phyloP scores from a whole-genome alignment of 2,888 invertebrate species.

The Standfussiana lucernea region DNA sequence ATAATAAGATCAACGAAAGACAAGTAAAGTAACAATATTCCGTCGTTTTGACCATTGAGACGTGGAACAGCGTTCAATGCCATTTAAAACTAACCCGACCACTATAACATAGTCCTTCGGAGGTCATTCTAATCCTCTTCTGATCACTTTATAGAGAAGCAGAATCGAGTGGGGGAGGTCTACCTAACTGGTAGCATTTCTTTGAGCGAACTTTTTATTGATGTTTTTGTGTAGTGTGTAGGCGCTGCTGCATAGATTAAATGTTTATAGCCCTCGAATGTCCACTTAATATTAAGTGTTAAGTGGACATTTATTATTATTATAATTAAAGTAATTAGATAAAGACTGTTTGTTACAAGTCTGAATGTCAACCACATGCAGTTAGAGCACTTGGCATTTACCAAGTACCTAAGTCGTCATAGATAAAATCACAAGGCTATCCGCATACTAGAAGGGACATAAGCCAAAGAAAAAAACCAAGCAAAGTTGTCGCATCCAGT shows the following conservation, averaged over 20 bases:
- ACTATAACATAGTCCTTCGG: constrained; percentile 62
- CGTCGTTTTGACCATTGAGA: constrained; percentile 67
- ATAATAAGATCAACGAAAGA: constrained; percentile 32
- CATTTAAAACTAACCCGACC: constrained; percentile 77
- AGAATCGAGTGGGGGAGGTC: constrained; percentile 56
- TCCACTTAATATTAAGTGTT: constrained; percentile 30
- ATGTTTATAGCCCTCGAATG: constrained; percentile 32
- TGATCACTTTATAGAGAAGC: constrained; percentile 12
- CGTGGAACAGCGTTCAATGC: constrained; percentile 80
- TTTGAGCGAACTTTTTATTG: constrained; percentile 64
- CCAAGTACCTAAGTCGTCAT: constrained; percentile 26
- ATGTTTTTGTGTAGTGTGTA: constrained; percentile 53
- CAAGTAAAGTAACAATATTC: constrained; percentile 62
- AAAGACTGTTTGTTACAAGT: constrained; percentile 17
- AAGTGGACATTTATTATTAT: no score
- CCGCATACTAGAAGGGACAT: constrained; percentile 8
- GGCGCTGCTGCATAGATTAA: constrained; percentile 45
- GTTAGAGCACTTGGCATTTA: constrained; percentile 27
- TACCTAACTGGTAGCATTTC: constrained; percentile 64
- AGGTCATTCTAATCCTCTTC: constrained; percentile 64
- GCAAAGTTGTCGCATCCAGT: constrained; percentile 38
- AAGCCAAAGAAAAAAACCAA: constrained; percentile 1
- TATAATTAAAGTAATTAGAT: constrained; percentile 31
- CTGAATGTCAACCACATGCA: constrained; percentile 38
- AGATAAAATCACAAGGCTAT: constrained; percentile 36